These are phyloP conservation scores for Bufo bufo DNA, from an alignment of 2,113 vertebrate species.

Conservation along the genomic window DNA sequence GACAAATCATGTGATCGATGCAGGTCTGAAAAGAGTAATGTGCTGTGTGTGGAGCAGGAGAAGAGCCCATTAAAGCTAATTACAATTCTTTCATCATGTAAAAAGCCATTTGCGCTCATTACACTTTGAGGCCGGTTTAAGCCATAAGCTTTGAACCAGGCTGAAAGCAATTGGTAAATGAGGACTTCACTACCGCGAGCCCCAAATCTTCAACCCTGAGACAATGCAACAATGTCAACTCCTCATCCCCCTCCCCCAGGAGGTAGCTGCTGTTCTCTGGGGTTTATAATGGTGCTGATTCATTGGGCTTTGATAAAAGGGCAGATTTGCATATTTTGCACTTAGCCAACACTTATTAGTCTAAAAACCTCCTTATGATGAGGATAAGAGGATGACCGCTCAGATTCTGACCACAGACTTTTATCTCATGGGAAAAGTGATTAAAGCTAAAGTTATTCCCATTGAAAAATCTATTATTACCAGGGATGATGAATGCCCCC, in stretches of 20 bases:
- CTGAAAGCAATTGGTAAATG: constrained; percentile 40
- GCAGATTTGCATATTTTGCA: constrained; percentile 28
- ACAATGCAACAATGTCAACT: constrained; percentile 27
- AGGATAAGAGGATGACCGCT: background rate
- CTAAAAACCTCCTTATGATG: background rate
- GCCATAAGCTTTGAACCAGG: constrained; percentile 36
- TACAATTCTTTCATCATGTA: constrained; percentile 32
- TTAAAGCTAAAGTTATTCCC: background rate
- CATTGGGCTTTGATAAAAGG: background rate
- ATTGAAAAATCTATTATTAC: background rate
- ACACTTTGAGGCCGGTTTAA: constrained; percentile 3
- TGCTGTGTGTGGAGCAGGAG: background rate
- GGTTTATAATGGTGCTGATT: background rate
- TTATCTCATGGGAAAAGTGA: background rate
- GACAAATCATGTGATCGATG: background rate
- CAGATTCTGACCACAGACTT: background rate
- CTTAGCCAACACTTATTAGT: background rate
- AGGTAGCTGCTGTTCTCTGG: background rate
- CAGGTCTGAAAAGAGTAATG: background rate
- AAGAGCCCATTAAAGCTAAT: constrained; percentile 37
- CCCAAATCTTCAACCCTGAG: background rate
- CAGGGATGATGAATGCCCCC: background rate
- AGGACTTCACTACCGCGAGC: constrained; percentile 30
- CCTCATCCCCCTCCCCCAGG: background rate
- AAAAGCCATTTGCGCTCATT: constrained; percentile 11